A percentile compares a stretch with the other conserved stretches of the same genome.
phyloP scores from a whole-genome alignment of 92 coral and sea anemone species.

The Actinostola sp. region DNA sequence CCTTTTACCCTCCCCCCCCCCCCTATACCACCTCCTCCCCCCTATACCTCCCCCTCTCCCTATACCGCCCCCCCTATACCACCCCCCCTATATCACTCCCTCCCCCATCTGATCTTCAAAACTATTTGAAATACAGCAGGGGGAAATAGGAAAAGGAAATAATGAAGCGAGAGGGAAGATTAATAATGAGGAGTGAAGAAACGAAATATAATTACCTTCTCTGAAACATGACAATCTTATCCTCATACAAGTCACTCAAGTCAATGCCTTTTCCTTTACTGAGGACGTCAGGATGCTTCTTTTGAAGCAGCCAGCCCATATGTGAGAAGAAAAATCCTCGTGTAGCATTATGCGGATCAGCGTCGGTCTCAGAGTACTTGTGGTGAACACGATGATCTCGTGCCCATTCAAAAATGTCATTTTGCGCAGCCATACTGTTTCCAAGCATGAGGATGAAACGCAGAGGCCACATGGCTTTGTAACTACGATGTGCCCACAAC shows the following conservation, averaged over 20 bases:
- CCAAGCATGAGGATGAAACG: slow-evolving; percentile 51
- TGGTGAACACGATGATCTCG: slow-evolving; percentile 80
- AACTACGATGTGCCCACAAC: slow-evolving; percentile 71
- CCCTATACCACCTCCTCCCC: too few species aligned
- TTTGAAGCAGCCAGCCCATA: slow-evolving; percentile 65
- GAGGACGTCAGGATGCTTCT: slow-evolving; percentile 69
- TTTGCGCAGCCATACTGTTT: slow-evolving; percentile 59
- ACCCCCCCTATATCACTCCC: too few species aligned
- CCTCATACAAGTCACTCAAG: slow-evolving; percentile 64
- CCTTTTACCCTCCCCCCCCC: too few species aligned
- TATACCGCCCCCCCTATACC: too few species aligned
- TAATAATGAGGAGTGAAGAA: background rate
- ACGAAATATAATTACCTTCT: slow-evolving; percentile 36
- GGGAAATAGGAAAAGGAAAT: too few species aligned
- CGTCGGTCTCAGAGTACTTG: slow-evolving; percentile 73
- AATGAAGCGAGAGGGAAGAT: background rate
- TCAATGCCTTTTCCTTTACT: slow-evolving; percentile 48
- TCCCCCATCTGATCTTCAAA: too few species aligned
- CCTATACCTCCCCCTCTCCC: too few species aligned
- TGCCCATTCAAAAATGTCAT: slow-evolving; percentile 72
- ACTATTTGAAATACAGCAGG: too few species aligned
- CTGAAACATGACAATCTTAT: slow-evolving; percentile 75
- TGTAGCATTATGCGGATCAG: slow-evolving; percentile 77
- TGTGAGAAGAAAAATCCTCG: slow-evolving; percentile 74
- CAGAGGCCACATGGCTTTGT: slow-evolving; percentile 66